Conservation (phyloP, 2,888 invertebrate species). For the Eustalomyia histrio region DNA sequence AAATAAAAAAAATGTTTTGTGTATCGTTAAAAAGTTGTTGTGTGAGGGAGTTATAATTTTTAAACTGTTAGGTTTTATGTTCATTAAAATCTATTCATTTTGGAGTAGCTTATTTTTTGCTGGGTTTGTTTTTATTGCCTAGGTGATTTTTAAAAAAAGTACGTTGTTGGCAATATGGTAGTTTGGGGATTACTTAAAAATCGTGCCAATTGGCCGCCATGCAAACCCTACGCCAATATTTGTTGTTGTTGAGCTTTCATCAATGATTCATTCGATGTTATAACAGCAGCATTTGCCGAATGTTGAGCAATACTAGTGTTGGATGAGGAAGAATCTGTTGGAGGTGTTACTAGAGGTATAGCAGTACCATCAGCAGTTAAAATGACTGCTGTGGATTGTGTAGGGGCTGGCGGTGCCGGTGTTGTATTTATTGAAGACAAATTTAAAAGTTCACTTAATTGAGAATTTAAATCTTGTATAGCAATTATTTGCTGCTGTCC, state of each 20-base stretch:
- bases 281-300: constrained; percentile 32
- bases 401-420: constrained; percentile 42
- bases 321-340: constrained; percentile 3
- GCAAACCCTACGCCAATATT: constrained; percentile 75
- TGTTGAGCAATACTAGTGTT: constrained; percentile 36
- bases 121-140: background rate
- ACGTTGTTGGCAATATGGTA: constrained; percentile 76
- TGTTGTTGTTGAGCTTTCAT: constrained; percentile 70
- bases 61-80: too few species aligned
- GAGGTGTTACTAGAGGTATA: constrained; percentile 69
- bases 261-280: constrained; percentile 59
- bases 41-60: too few species aligned
- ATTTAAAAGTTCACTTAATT: constrained; percentile 54
- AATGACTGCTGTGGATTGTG: constrained; percentile 68
- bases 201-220: constrained; percentile 78
- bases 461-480: constrained; percentile 71
- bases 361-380: constrained; percentile 73
- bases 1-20: too few species aligned
- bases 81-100: too few species aligned
- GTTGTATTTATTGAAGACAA: constrained; percentile 41
- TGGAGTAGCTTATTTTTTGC: too few species aligned
- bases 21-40: too few species aligned
- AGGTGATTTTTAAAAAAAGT: constrained; percentile 73
- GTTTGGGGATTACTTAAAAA: constrained; percentile 74
- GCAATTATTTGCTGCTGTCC: constrained; percentile 72